A percentile compares a stretch with the other conserved stretches of the same genome.
phyloP scores from a whole-genome alignment of 2,797 vertebrate genomes.

The Artibeus jamaicensis region DNA sequence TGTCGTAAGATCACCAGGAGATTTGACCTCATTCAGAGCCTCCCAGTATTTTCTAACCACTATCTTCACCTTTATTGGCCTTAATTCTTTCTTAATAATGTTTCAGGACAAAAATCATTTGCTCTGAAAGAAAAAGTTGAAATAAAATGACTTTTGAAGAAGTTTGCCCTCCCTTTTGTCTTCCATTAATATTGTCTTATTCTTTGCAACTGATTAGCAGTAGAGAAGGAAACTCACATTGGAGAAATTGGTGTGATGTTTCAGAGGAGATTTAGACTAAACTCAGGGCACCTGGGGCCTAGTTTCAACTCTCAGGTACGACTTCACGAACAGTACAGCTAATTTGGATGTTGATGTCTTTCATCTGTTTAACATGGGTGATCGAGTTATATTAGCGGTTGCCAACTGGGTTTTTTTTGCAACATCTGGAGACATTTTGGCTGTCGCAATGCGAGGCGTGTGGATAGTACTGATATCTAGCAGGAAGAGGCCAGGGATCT shows the following conservation, averaged over 20 bases:
- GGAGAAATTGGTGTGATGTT: not conserved
- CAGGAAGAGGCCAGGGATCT: not conserved
- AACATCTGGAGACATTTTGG: not conserved
- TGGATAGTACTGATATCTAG: not conserved
- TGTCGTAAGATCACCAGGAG: not conserved
- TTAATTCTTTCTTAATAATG: constrained; percentile 22
- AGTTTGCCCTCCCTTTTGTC: not conserved
- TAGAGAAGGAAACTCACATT: not conserved
- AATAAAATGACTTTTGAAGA: not conserved
- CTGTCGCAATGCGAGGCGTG: not conserved
- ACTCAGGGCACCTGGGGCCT: not conserved
- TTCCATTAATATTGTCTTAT: not conserved
- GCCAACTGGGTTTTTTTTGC: not conserved
- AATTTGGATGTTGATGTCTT: not conserved
- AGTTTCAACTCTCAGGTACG: not conserved
- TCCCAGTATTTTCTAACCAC: not conserved
- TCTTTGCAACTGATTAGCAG: not conserved
- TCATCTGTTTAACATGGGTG: not conserved
- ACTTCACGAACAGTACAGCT: not conserved
- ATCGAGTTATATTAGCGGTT: not conserved
- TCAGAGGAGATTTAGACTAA: not conserved
- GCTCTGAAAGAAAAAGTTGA: not conserved
- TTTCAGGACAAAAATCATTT: not conserved
- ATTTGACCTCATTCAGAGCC: not conserved
- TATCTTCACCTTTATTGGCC: not conserved